phyloP scores from a whole-genome alignment of 37 sponge, comb jelly and placozoan genomes.

The Spongilla lacustris region DNA sequence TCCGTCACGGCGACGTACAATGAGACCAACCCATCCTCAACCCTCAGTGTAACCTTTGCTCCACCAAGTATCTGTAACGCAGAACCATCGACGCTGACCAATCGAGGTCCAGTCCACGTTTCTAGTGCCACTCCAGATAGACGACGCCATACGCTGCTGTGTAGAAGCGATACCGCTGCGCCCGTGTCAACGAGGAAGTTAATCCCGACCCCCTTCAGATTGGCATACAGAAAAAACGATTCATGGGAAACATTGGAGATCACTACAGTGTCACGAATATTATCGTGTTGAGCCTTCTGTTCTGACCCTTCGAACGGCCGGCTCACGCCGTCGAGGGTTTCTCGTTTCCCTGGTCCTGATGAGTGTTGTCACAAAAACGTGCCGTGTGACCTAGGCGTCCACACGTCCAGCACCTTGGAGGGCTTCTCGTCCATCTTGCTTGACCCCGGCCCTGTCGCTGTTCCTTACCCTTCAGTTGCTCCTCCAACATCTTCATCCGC shows the following conservation, averaged over 20 bases:
- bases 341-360: constrained; percentile 15
- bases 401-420: constrained; percentile 11
- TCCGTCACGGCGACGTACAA: background rate
- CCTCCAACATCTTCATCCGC: no score
- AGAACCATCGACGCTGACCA: constrained; percentile 38
- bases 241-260: no score
- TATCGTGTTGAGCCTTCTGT: background rate
- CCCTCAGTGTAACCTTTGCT: no score
- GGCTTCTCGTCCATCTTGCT: no score
- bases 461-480: background rate
- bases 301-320: background rate
- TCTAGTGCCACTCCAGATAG: background rate
- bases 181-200: constrained; percentile 36
- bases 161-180: constrained; percentile 27
- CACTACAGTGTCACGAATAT: no score
- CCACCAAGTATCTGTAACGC: background rate
- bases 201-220: constrained; percentile 17
- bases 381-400: background rate
- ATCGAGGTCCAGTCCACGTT: background rate
- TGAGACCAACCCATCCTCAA: background rate
- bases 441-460: no score
- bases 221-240: background rate
- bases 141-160: constrained; percentile 18
- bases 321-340: constrained; percentile 7
- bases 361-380: background rate